Evolutionary conservation across 2,888 invertebrate genomes (phyloP).

Genomic region (Augiades crinisus): DNA sequence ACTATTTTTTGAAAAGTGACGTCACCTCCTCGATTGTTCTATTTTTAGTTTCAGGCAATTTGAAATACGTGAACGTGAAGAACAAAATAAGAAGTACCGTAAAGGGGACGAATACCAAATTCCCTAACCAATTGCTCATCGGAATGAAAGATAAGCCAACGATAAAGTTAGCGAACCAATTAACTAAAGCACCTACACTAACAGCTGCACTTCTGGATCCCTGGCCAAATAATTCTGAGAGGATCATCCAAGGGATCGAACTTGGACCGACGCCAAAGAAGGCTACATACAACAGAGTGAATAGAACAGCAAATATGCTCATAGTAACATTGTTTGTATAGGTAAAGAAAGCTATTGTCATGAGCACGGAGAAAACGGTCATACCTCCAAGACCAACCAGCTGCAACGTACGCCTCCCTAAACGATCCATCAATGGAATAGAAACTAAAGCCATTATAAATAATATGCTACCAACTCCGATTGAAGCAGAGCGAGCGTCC

Average conservation of each 20-base stretch:
- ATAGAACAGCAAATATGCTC: conserved; percentile 73
- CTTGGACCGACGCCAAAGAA: conserved; percentile 77
- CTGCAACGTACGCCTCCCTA: conserved; percentile 86
- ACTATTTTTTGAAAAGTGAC: conserved; percentile 70
- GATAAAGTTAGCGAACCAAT: conserved; percentile 78
- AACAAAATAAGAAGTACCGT: conserved; percentile 68
- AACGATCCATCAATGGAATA: conserved; percentile 87
- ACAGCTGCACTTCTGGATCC: conserved; percentile 74
- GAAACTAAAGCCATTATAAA: conserved; percentile 88
- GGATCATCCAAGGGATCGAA: conserved; percentile 78
- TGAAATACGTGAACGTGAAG: conserved; percentile 70
- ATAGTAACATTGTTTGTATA: conserved; percentile 63
- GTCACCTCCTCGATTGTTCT: conserved; percentile 76
- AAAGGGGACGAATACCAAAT: conserved; percentile 72
- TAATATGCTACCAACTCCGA: conserved; percentile 87
- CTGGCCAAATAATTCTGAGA: conserved; percentile 75
- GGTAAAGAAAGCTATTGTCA: conserved; percentile 81
- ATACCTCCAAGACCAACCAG: conserved; percentile 86
- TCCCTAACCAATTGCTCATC: conserved; percentile 56
- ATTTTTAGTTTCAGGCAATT: conserved; percentile 76
- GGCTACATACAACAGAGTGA: conserved; percentile 72
- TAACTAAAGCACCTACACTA: conserved; percentile 72
- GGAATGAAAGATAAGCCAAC: conserved; percentile 71
- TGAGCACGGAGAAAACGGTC: conserved; percentile 86
- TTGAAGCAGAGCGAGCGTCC: conserved; percentile 84